Evolutionary conservation across 64 coral and sea anemone genomes (phyloP).

Genomic region (Stichodactyla helianthus): DNA sequence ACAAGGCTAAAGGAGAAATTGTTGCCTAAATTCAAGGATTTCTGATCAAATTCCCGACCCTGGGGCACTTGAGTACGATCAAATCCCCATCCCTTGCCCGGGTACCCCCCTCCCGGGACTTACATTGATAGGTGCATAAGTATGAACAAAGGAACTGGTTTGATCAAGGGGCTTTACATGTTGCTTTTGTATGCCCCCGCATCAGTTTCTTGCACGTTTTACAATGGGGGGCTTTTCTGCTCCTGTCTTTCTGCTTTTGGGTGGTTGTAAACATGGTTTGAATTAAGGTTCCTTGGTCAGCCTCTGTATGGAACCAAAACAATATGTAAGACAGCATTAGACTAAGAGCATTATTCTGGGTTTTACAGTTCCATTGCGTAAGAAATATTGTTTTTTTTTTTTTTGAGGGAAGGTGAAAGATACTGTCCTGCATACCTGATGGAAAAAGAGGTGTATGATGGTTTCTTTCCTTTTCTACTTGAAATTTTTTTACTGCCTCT

Average conservation of each 20-base stretch:
- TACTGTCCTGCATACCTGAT: conserved; percentile 6
- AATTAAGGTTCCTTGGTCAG: not conserved
- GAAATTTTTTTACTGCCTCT: not conserved
- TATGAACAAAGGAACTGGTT: no score
- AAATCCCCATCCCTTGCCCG: no score
- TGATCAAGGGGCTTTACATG: not conserved
- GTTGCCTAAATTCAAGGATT: no score
- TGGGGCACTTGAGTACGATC: no score
- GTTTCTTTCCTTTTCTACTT: not conserved
- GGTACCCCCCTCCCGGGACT: no score
- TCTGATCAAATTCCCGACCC: no score
- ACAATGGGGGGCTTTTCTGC: conserved; percentile 6
- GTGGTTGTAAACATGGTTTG: not conserved
- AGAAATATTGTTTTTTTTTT: not conserved
- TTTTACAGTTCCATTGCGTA: no score
- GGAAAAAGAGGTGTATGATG: conserved; percentile 9
- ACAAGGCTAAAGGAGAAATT: no score
- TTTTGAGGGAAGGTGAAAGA: no score
- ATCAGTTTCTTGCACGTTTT: conserved; percentile 26
- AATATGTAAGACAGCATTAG: conserved; percentile 4
- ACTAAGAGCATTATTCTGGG: not conserved
- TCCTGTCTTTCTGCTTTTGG: not conserved
- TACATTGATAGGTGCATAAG: no score
- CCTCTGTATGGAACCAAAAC: not conserved
- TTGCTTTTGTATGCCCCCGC: not conserved